Base-by-base conservation (phyloP, 1,140 invertebrate species). In the Drosophila lacteicornis region DNA sequence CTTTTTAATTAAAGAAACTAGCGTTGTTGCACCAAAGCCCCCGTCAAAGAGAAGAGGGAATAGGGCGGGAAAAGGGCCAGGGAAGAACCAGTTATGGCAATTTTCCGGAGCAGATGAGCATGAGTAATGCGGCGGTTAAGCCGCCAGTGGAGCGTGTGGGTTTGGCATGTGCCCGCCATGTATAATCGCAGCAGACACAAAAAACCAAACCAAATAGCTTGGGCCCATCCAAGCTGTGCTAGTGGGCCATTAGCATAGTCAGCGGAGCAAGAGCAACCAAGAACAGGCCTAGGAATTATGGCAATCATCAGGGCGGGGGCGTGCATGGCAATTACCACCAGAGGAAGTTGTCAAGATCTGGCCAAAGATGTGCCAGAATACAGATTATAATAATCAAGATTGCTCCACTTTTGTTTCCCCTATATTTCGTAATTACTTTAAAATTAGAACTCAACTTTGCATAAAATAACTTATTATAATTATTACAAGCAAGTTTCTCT, bases 1-100 rank as follows among this genome's bases (percentile, higher is more conserved):
- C 75, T 79, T 80, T 86, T 86, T 80, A 87, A 87, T 87, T 88
- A 87, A 78, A 77, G 73, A 78, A 79, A 70, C 75, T 63, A 79
- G 51, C 65, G 75, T 60, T 76, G 75, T 60, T 76, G 75, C 65
- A 79, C 17, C 51, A 79, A 79, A 79, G 45, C 57, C 5, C n/a
- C 19, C 33, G 19, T 1, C 2, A 7, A 19, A 55, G 22, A 36
- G 17, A 4, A 33, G 25, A 11, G 36, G 15, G 25, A 25, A 4
- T n/a, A 13, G 15, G 13, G 25, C 4, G 2, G 36, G 8, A 12
- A 30, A 42, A 55, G 22, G 49, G 57, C 36, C 53, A 22, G 57
- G 27, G 53, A 56, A 49, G 33, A 70, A 53, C 43, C 66, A 79
- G 76, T 61, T 88, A 80, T 74, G 75, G 80, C 79, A 82, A 82